These are phyloP conservation scores for Muscicapa striata DNA, from an alignment of 2,797 vertebrate genomes.

Conservation along the genomic window DNA sequence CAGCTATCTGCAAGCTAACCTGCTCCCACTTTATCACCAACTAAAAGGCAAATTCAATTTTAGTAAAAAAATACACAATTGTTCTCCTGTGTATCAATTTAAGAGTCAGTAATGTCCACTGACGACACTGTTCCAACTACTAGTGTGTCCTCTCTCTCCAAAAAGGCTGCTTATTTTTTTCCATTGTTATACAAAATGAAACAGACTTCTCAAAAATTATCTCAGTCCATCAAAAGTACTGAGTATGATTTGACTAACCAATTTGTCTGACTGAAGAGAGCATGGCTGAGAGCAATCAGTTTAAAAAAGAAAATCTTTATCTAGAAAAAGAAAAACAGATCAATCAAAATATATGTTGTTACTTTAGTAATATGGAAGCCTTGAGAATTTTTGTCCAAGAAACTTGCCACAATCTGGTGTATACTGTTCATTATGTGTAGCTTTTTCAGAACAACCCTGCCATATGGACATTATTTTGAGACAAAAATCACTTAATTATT, in stretches of 20 bases:
- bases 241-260: neutral
- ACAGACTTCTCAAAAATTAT: neutral
- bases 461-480: slow-evolving; percentile 30
- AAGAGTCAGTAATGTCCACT: neutral
- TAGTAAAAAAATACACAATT: neutral
- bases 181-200: neutral
- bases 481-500: slow-evolving; percentile 4
- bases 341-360: neutral
- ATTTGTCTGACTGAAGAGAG: neutral
- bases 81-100: neutral
- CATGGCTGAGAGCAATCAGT: neutral
- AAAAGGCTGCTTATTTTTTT: neutral
- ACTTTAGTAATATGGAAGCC: neutral
- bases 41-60: neutral
- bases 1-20: neutral
- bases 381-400: neutral
- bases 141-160: neutral
- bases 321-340: neutral
- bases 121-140: neutral
- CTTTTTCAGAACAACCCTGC: neutral
- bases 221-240: neutral
- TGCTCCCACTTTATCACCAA: neutral
- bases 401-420: neutral
- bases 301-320: neutral
- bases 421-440: neutral